These are phyloP conservation scores for Drosophila ironensis DNA, from an alignment of 1,140 invertebrate genomes.

Conservation along the genomic window DNA sequence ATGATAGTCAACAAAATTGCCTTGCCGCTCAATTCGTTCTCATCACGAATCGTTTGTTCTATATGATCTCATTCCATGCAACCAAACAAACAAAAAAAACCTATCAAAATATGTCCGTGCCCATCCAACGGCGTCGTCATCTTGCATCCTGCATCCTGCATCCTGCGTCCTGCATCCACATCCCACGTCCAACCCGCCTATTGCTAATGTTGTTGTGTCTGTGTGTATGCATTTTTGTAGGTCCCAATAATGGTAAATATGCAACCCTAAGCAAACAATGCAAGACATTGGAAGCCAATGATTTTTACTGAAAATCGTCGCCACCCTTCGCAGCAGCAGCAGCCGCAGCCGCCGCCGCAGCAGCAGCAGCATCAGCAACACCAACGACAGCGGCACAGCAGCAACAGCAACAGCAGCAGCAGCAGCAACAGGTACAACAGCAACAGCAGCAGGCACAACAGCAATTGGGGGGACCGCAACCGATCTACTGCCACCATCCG, in stretches of 20 bases:
- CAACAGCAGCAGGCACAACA: constrained; percentile 75
- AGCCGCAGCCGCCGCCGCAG: constrained; percentile 55
- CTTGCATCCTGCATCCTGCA: constrained; percentile 20
- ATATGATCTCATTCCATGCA: constrained; percentile 33
- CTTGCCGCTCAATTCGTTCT: constrained; percentile 21
- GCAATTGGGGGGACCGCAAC: constrained; percentile 77
- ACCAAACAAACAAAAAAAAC: not conserved
- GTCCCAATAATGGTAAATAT: constrained; percentile 91
- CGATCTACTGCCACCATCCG: constrained; percentile 80
- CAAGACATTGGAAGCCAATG: constrained; percentile 95
- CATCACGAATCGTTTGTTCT: constrained; percentile 17
- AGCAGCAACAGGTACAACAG: constrained; percentile 30
- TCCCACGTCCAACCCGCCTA: constrained; percentile 65
- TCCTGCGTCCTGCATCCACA: constrained; percentile 50
- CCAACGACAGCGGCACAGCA: constrained; percentile 64
- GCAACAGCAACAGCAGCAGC: constrained; percentile 50
- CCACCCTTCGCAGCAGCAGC: constrained; percentile 82
- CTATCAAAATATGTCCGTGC: not conserved
- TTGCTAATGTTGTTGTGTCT: constrained; percentile 67
- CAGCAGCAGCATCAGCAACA: constrained; percentile 22
- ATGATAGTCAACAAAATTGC: not conserved
- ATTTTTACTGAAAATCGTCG: constrained; percentile 95
- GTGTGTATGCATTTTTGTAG: constrained; percentile 71
- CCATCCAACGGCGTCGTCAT: constrained; percentile 25
- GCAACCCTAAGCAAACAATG: constrained; percentile 96